Percentiles rank a stretch among this genome's conserved stretches.
Evolutionary conservation across 1,140 invertebrate genomes (phyloP).

Genomic region (Eubasilissa regina): DNA sequence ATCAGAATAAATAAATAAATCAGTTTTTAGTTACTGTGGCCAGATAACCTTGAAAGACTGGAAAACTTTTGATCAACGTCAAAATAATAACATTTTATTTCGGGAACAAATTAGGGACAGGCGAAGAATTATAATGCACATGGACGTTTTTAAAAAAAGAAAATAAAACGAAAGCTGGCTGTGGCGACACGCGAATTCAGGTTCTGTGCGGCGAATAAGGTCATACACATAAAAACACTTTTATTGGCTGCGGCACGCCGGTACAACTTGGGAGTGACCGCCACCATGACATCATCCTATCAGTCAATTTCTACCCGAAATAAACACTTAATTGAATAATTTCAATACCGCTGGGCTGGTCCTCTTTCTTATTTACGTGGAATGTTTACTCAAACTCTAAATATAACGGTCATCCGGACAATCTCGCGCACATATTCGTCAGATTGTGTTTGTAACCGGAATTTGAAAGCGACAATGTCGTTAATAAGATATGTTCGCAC

Average conservation of each 20-base stretch:
- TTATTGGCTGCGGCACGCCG: constrained; percentile 11
- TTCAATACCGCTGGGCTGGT: neutral
- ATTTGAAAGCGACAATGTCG: constrained; percentile 1
- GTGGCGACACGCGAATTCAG: neutral
- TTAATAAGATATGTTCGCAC: too few relatives aligned
- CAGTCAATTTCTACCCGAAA: constrained; percentile 45
- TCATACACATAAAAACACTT: constrained; percentile 36
- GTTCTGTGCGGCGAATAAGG: constrained; percentile 25
- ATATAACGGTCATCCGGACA: neutral
- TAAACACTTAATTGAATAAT: constrained; percentile 48
- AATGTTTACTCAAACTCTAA: constrained; percentile 14
- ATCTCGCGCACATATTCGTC: constrained; percentile 14
- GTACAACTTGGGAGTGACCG: constrained; percentile 29
- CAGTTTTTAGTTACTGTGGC: too few relatives aligned
- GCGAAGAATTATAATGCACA: too few relatives aligned
- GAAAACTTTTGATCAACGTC: too few relatives aligned
- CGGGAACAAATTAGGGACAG: too few relatives aligned
- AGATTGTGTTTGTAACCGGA: neutral
- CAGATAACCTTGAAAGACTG: too few relatives aligned
- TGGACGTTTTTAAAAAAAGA: constrained; percentile 16
- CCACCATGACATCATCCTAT: constrained; percentile 42
- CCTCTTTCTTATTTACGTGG: constrained; percentile 3
- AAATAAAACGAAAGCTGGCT: neutral
- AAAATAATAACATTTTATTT: too few relatives aligned
- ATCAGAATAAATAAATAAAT: too few relatives aligned